Evolutionary conservation across 2,797 vertebrate species (phyloP).

Genomic region (Ficedula albicollis): DNA sequence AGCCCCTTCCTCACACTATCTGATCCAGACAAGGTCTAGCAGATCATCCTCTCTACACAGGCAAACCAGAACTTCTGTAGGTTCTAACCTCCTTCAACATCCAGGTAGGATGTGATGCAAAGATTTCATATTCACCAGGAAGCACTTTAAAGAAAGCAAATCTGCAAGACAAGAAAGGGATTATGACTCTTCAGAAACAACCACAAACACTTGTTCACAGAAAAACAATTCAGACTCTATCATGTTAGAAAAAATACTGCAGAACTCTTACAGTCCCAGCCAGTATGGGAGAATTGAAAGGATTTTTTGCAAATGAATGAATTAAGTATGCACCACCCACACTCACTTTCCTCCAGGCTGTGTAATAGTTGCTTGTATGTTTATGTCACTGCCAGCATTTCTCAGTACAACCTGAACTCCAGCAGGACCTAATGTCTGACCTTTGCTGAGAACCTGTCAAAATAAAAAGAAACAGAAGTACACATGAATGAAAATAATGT

Average conservation of each 20-base stretch:
- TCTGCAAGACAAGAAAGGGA: conserved; percentile 73
- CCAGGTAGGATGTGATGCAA: conserved; percentile 92
- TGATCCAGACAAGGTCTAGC: background rate
- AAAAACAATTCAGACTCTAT: background rate
- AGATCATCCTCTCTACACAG: background rate
- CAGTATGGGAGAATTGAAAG: background rate
- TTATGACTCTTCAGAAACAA: background rate
- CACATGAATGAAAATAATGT: background rate
- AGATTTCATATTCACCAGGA: conserved; percentile 92
- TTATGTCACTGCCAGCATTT: conserved; percentile 79
- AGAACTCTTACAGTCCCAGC: background rate
- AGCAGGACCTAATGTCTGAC: conserved; percentile 87
- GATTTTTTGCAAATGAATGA: background rate
- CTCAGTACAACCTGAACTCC: conserved; percentile 90
- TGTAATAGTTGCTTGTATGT: conserved; percentile 85
- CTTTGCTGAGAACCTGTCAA: conserved; percentile 91
- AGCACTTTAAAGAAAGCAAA: conserved; percentile 95
- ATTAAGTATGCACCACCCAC: background rate
- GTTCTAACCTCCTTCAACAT: conserved; percentile 87
- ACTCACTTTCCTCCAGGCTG: conserved; percentile 93
- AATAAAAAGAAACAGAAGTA: background rate
- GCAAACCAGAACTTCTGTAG: background rate
- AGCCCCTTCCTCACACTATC: background rate
- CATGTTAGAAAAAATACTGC: background rate
- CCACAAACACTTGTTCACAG: background rate